A percentile compares a stretch with the other conserved stretches of the same genome.
These are phyloP conservation scores for Cosmia pyralina DNA, from an alignment of 2,888 invertebrate genomes.

Conservation along the genomic window DNA sequence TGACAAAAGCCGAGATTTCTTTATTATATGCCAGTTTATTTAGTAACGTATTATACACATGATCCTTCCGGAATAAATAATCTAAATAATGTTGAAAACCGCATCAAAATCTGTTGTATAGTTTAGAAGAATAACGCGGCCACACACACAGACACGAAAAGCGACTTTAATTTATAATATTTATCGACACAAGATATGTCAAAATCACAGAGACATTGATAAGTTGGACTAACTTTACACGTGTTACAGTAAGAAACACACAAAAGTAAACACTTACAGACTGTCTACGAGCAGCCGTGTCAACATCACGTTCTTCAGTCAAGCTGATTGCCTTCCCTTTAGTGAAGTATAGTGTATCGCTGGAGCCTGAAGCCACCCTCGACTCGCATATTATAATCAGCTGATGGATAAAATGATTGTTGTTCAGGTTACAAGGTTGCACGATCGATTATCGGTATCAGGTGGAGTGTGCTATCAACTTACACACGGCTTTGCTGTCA, in stretches of 20 bases:
- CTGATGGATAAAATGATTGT: conserved; percentile 33
- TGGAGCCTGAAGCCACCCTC: background rate
- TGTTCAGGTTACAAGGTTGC: conserved; percentile 33
- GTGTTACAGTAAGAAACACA: background rate
- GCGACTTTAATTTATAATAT: no score
- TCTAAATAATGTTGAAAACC: no score
- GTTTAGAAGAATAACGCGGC: no score
- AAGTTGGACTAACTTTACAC: background rate
- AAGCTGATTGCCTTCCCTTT: conserved; percentile 14
- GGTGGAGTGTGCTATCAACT: conserved; percentile 17
- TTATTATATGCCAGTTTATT: no score
- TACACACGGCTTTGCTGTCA: background rate
- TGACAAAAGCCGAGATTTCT: no score
- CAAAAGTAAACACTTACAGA: background rate
- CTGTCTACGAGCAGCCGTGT: background rate
- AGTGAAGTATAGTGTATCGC: conserved; percentile 1
- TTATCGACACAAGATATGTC: background rate
- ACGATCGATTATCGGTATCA: background rate
- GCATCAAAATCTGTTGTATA: no score
- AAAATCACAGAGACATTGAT: background rate
- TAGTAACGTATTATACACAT: no score
- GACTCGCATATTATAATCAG: conserved; percentile 29
- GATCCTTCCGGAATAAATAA: no score
- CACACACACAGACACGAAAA: no score
- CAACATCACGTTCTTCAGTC: conserved; percentile 21